A percentile compares a stretch with the other conserved stretches of the same genome.
phyloP scores from a whole-genome alignment of 2,888 invertebrate genomes.

The Glyphotaelius pellucidus region DNA sequence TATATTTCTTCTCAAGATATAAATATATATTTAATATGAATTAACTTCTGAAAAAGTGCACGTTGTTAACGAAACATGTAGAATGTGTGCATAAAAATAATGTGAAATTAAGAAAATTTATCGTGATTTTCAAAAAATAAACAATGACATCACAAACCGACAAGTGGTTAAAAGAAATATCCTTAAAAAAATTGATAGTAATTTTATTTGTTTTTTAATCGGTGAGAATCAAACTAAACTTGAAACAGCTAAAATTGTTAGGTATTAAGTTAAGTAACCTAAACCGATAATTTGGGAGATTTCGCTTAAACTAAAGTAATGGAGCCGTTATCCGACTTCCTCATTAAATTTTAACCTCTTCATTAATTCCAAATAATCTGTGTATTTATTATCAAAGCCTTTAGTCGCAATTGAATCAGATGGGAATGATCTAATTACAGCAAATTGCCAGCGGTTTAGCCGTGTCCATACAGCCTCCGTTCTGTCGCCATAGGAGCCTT shows the following conservation, averaged over 20 bases:
- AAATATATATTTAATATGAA: no score
- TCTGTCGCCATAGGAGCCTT: background rate
- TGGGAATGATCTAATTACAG: background rate
- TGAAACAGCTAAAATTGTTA: background rate
- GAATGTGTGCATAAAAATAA: no score
- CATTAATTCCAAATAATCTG: background rate
- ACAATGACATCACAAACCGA: no score
- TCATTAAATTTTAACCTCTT: background rate
- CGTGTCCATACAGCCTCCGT: background rate
- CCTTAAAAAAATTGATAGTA: no score
- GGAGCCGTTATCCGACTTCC: background rate
- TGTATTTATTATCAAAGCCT: background rate
- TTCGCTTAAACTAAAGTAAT: background rate
- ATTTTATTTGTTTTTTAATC: background rate
- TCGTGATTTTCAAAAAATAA: no score
- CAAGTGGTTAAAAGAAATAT: no score
- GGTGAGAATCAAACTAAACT: background rate
- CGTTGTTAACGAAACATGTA: no score
- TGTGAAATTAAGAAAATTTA: no score
- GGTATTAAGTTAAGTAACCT: background rate
- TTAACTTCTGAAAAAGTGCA: no score
- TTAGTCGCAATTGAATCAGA: conserved; percentile 9
- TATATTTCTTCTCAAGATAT: no score
- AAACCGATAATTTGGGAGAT: background rate
- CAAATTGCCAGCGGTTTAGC: background rate